Evolutionary conservation across 1,140 invertebrate genomes (phyloP).

Genomic region (Eriocheir sinensis): DNA sequence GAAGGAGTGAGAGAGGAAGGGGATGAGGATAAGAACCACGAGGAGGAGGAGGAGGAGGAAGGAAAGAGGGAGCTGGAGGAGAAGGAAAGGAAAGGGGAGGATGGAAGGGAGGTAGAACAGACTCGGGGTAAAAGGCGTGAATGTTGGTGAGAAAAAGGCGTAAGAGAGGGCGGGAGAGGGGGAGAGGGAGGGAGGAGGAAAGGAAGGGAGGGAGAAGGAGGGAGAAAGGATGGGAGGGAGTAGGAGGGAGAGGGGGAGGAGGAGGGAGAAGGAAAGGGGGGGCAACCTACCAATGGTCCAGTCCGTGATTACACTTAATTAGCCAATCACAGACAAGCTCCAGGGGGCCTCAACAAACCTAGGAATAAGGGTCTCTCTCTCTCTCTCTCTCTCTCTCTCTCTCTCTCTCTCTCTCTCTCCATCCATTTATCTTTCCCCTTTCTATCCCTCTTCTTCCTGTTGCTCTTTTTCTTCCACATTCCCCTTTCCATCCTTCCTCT

Average conservation of each 20-base stretch:
- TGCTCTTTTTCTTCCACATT: too few relatives aligned
- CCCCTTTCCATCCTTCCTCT: not conserved
- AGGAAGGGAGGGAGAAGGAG: not conserved
- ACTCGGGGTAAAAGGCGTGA: not conserved
- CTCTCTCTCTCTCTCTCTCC: not conserved
- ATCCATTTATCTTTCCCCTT: too few relatives aligned
- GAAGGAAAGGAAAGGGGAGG: not conserved
- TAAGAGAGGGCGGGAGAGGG: not conserved
- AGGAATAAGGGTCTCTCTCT: conserved; percentile 50
- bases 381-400: not conserved
- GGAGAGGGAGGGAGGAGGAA: not conserved
- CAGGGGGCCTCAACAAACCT: conserved; percentile 40
- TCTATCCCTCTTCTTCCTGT: too few relatives aligned
- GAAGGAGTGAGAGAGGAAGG: too few relatives aligned
- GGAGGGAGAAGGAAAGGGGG: not conserved
- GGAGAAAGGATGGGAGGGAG: not conserved
- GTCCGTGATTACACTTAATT: conserved; percentile 70
- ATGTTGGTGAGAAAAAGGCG: not conserved
- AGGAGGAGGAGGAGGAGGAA: not conserved
- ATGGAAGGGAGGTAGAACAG: not conserved
- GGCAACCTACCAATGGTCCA: conserved; percentile 47
- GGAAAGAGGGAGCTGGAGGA: not conserved
- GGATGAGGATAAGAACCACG: not conserved
- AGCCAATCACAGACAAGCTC: conserved; percentile 70
- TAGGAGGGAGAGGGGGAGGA: not conserved